Base-by-base conservation (phyloP, 2,797 vertebrate genomes). In the Chromis chromis region DNA sequence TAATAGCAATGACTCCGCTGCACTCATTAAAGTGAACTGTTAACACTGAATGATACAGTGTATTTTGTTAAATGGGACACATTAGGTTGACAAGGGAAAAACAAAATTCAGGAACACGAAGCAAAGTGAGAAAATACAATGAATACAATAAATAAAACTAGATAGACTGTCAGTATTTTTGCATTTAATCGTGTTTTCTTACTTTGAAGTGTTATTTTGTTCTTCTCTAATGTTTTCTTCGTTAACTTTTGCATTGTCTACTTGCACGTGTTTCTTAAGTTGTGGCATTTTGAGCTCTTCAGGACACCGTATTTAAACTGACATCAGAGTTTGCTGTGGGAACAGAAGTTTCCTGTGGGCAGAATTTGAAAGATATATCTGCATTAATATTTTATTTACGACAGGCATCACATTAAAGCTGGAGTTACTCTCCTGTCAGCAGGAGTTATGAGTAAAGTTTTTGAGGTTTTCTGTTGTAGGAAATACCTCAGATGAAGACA, bases 401-500 rank as follows among this genome's bases (percentile, higher is more conserved):
- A n/a, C 7, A 11, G 31, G 5, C 40, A 21, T 25, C 46, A 54
- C 48, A 63, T 33, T 60, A 42, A 56, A 22, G 36, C 9, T 9
- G 5, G 24, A 36, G 48, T 52, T 36, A 24, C 13, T n/a, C 31
- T 69, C 12, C 49, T 16, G n/a, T 27, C 16, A 39, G 5, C 19
- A 36, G 25, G n/a, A 79, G 54, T 13, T 60, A 19, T 49, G 12
- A n/a, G 21, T 22, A 39, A 8, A 33, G 46, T 22, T 50, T 31
- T 31, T 48, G 4, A 39, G 21, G n/a, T 42, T 76, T 31, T 44
- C 10, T 0, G 2, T 58, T 44, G 39, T 59, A 63, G 65, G 62
- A 64, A 60, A 65, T 59, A 24, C n/a, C 14, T 25, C 24, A 42
- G 31, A 70, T 55, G 36, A 79, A 57, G 50, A 56, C 13, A 67